Evolutionary conservation across 2,797 vertebrate species (phyloP), one percentile per base, ranked within the genome.

Genomic region (Austrolebias charrua): DNA sequence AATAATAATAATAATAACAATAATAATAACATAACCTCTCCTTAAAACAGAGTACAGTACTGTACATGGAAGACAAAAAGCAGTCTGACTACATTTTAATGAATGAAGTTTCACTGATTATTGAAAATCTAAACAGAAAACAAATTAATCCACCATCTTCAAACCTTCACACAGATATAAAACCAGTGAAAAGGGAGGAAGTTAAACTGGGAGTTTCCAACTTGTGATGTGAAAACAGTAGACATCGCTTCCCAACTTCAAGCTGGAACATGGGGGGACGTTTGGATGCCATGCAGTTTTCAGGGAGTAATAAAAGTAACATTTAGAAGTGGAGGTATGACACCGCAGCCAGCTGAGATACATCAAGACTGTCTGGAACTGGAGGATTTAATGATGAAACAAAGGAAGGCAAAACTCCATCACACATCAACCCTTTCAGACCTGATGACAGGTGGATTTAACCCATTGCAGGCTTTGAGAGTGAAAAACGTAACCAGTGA

Each of bases 371-470:
- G 50, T 33, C 38, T 12, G 1, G 44, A 38, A 38, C 29, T 3
- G 51, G 43, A 62, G 54, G 55, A 45, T 48, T 65, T 55, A 60
- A 69, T 75, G 68, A 70, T 48, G 20, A 79, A 71, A 66, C 68
- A 57, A 24, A 3, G 1, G 55, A 53, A 64, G 67, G 69, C 58
- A 69, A 40, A 60, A 49, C n/a, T 54, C 61, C 66, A 66, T 6
- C 19, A 42, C 38, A 29, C 6, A 2, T 45, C 20, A 35, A 35
- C 9, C 44, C 14, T 31, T 52, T n/a, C 42, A 45, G 7, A 46
- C 9, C 49, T 45, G 42, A 53, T 15, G 60, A 15, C 15, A 35
- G 6, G 33, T 35, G 6, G 33, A 35, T 35, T 35, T 35, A 35
- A 6, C 33, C 33, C 10, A 8, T 8, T 35, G 7, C 9, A 35